Evolutionary conservation across 2,888 invertebrate genomes (phyloP), one percentile per base, ranked within the genome.

Genomic region (Platynereis dumerilii): DNA sequence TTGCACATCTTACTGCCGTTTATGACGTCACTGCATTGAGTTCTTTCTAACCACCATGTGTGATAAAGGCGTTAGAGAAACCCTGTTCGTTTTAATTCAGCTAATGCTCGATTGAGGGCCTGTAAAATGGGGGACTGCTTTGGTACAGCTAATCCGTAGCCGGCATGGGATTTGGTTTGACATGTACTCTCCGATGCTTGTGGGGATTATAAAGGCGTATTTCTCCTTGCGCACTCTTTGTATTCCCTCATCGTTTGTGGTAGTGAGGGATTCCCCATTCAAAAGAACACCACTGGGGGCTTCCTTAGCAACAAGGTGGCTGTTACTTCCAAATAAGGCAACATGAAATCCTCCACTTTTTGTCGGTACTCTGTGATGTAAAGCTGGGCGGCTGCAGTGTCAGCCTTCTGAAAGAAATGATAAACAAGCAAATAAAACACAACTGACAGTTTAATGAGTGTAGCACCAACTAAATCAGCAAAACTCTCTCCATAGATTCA

Each of bases 171-270:
- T 22, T 29, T 59, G 58, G 17, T 42, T 39, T 69, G 68, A 5
- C n/a, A n/a, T n/a, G n/a, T n/a, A n/a, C n/a, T n/a, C n/a, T n/a
- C n/a, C n/a, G n/a, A n/a, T n/a, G n/a, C 45, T 54, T 39, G 57
- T 58, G 3, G 70, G 70, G 15, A 70, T 29, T 5, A 70, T 67
- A 60, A 61, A 70, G 17, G 61, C 69, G 44, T 67, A 70, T 39
- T 66, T 64, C 48, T 66, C 70, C 28, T 17, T 44, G 2, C 69
- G 67, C 15, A 68, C 66, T n/a, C 59, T 20, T 44, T n/a, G 48
- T n/a, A 69, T 66, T n/a, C 69, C 69, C 24, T 54, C 69, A 26
- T 65, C 65, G 48, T 69, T 69, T 1, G 58, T 60, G 5, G 29
- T 24, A 10, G 59, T 61, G 26, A 65, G 39, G 2, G 56, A 58